Evolutionary conservation across 2,113 vertebrate species (phyloP).

Genomic region (Pitta sordida): DNA sequence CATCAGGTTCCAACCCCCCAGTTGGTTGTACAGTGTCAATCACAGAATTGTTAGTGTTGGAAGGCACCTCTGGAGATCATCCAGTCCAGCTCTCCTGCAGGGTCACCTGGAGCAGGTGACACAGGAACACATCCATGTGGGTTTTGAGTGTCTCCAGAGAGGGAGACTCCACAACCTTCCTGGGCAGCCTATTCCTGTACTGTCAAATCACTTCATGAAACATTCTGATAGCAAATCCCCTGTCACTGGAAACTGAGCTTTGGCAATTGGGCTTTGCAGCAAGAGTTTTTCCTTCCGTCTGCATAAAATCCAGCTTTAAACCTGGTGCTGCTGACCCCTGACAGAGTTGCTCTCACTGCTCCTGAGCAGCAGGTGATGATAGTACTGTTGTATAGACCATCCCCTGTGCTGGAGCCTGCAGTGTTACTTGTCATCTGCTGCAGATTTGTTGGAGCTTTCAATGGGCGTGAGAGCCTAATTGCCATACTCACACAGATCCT

Average conservation of each 20-base stretch:
- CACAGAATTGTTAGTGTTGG: not conserved
- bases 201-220: not conserved
- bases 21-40: rapidly evolving
- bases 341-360: not conserved
- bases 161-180: not conserved
- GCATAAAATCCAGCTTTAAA: not conserved
- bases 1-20: not conserved
- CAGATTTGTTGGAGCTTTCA: not conserved
- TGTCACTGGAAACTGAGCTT: not conserved
- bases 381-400: not conserved
- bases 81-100: not conserved
- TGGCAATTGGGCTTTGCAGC: not conserved
- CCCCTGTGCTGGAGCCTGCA: not conserved
- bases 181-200: not conserved
- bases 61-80: not conserved
- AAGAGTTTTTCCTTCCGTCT: not conserved
- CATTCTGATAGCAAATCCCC: not conserved
- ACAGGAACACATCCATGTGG: not conserved
- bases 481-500: not conserved
- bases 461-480: not conserved
- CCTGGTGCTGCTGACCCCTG: not conserved
- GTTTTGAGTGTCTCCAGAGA: not conserved
- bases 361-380: not conserved
- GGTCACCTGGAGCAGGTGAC: not conserved
- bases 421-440: not conserved